A percentile compares a stretch with the other conserved stretches of the same genome.
Evolutionary conservation across 2,888 invertebrate genomes (phyloP).

Genomic region (Tipula vernalis): DNA sequence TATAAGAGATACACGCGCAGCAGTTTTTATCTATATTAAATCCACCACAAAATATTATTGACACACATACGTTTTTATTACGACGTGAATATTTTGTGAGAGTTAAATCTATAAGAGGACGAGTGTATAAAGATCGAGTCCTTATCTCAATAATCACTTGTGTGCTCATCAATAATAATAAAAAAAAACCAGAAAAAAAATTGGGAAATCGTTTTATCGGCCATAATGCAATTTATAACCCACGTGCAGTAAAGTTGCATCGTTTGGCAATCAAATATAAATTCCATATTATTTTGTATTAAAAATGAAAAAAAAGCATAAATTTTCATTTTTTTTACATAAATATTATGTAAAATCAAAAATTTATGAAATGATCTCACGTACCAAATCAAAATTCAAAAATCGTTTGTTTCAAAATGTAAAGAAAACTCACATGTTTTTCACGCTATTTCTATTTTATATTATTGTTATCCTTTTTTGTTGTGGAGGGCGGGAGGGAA

Average conservation of each 20-base stretch:
- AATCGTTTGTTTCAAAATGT: background rate
- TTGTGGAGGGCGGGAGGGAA: background rate
- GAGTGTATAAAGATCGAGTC: background rate
- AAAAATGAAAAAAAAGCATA: background rate
- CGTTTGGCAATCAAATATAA: background rate
- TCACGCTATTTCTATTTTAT: background rate
- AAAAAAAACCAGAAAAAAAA: background rate
- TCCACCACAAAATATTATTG: background rate
- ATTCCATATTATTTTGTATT: background rate
- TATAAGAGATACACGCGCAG: background rate
- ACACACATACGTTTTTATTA: background rate
- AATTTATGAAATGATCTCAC: slow-evolving; percentile 1
- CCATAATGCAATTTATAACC: background rate
- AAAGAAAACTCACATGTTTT: background rate
- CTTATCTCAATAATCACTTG: background rate
- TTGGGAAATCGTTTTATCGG: background rate
- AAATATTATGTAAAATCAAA: background rate
- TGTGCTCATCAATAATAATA: background rate
- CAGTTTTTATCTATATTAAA: background rate
- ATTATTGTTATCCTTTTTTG: background rate
- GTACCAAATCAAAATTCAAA: slow-evolving; percentile 8
- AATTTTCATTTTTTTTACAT: background rate
- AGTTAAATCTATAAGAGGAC: background rate
- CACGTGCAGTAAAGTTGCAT: background rate
- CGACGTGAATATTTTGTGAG: background rate